Evolutionary conservation across 2,888 invertebrate species (phyloP), one percentile per base, ranked within the genome.

Genomic region (Strigamia crassipes): DNA sequence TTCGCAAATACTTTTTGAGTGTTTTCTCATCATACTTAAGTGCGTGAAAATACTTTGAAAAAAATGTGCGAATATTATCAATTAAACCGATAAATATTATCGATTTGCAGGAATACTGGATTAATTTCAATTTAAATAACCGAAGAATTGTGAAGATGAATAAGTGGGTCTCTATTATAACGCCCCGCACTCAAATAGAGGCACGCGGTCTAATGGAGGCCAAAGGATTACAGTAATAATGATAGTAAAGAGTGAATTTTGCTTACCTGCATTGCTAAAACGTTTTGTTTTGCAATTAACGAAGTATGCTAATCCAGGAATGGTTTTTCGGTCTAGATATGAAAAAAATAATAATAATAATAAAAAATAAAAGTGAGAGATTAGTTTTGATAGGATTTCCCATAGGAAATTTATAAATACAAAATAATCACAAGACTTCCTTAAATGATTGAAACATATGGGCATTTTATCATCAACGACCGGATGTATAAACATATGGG

Each of bases 371-470:
- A 21, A 23, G 18, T 61, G 21, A 46, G 46, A n/a, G 12, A 61
- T 61, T n/a, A 61, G 23, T 23, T 61, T 23, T 61, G 18, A 61
- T 61, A 61, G 61, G 61, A 61, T 61, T 61, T 61, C 61, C 61
- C 61, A 46, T 61, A 18, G 61, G 61, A 61, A 61, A 61, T 61
- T 46, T 46, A 46, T 15, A 46, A 15, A 61, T 61, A 61, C 4
- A 51, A 51, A 61, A 61, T 23, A 61, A 61, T 23, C 23, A 23
- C 61, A 61, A 61, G 61, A 61, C 61, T 61, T 61, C 61, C 61
- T 61, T 12, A 61, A 61, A 10, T 12, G 23, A 61, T 23, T 61
- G 18, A 23, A 61, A 46, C 46, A 46, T 13, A n/a, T 46, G 46
- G 46, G 15, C 46, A 46, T 15, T 46, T 46, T 46, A 38, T 38